Evolutionary conservation across 1,140 invertebrate species (phyloP), one percentile per base, ranked within the genome.

Genomic region (Wiebesia pumilae): DNA sequence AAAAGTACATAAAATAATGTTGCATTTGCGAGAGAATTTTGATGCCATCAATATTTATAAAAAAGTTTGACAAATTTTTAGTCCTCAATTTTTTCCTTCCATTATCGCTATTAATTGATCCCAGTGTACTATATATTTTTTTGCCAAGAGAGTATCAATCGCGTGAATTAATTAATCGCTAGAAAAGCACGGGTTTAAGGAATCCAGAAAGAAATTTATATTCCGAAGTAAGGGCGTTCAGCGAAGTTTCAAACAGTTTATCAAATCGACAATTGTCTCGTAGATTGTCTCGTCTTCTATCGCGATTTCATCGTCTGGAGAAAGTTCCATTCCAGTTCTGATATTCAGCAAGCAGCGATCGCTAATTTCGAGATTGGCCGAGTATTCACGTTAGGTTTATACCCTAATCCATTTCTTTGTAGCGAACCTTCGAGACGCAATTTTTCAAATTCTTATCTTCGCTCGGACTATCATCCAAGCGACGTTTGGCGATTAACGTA

Each of bases 151-250:
- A 71, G 43, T 82, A 43, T 51, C 54, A 30, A 75, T 75, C 43
- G 43, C 0, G 7, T 10, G 40, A 12, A n/a, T 43, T n/a, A n/a
- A n/a, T n/a, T n/a, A n/a, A n/a, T n/a, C n/a, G n/a, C n/a, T n/a
- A n/a, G n/a, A n/a, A n/a, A n/a, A n/a, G n/a, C n/a, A n/a, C n/a
- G n/a, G n/a, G n/a, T n/a, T n/a, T n/a, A n/a, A n/a, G n/a, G n/a
- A n/a, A n/a, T n/a, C n/a, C n/a, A n/a, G n/a, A 30, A 30, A 54
- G 38, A 54, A n/a, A 82, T 73, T 82, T 82, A 82, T 73, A 69
- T 67, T 81, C 27, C 27, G 6, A 81, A 33, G 38, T 43, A 51
- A 1, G 54, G 24, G 19, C 12, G 9, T 30, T 16, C 30, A 19
- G 9, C 24, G 1, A 81, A 30, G 58, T 65, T 40, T 81, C 30